Percentiles rank a stretch among this genome's conserved stretches.
phyloP scores from a whole-genome alignment of 2,888 invertebrate species.

The Chelonus formosanus region DNA sequence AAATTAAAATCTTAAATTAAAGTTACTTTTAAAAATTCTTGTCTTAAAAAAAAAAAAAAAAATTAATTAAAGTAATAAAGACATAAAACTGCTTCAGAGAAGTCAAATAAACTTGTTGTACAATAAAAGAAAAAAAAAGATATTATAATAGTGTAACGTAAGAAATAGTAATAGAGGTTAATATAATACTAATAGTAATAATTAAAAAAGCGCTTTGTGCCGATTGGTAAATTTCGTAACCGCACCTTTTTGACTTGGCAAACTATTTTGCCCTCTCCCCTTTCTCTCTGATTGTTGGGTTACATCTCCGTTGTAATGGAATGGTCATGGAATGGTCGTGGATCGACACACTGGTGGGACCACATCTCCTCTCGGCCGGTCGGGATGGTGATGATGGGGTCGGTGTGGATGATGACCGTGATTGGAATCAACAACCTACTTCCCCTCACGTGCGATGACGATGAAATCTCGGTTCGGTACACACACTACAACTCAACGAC shows the following conservation, averaged over 20 bases:
- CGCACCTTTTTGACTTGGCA: slow-evolving; percentile 71
- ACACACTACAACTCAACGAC: slow-evolving; percentile 28
- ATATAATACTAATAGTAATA: slow-evolving; percentile 39
- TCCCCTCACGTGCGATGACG: slow-evolving; percentile 30
- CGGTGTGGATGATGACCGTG: slow-evolving; percentile 32
- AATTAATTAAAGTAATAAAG: too few species aligned
- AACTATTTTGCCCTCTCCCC: slow-evolving; percentile 73
- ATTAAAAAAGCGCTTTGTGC: slow-evolving; percentile 62
- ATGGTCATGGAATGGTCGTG: slow-evolving; percentile 55
- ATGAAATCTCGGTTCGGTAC: slow-evolving; percentile 41
- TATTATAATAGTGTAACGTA: slow-evolving; percentile 27
- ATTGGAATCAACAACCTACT: slow-evolving; percentile 24
- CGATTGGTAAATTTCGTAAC: slow-evolving; percentile 61
- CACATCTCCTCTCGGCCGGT: slow-evolving; percentile 44
- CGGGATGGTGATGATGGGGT: slow-evolving; percentile 41
- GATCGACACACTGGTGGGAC: slow-evolving; percentile 51
- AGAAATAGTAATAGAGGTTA: slow-evolving; percentile 30
- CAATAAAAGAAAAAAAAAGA: slow-evolving; percentile 35
- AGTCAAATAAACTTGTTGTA: slow-evolving; percentile 35
- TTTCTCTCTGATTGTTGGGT: slow-evolving; percentile 74
- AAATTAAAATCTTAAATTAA: too few species aligned
- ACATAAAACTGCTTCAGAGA: not conserved
- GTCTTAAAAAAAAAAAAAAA: too few species aligned
- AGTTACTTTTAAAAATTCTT: too few species aligned
- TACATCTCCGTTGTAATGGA: slow-evolving; percentile 68